Base-by-base conservation (phyloP, 2,888 invertebrate species). In the Eupithecia exiguata region DNA sequence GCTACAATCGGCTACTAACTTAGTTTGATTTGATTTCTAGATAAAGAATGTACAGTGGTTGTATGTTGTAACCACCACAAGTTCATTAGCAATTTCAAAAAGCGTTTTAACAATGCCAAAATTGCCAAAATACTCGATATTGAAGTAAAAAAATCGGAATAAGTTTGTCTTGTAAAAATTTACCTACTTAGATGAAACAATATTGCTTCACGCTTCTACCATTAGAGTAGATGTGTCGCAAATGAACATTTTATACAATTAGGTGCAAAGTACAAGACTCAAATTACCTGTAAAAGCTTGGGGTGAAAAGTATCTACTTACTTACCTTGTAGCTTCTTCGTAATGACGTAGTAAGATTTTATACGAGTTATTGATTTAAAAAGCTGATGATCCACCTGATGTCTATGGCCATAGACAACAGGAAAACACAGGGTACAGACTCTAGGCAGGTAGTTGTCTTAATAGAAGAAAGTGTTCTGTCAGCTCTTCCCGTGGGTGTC, bases 231-330 rank as follows among this genome's bases (percentile, higher is more conserved):
- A 79, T 76, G 79, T 77, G 72, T 76, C 74, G 74, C 62, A 74
- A 77, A 78, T 78, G 79, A 76, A 79, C 35, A 73, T 79, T 78
- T 78, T 72, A 80, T 63, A 75, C 78, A 77, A 79, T 80, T 78
- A 79, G 46, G 74, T 73, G 70, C 62, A 69, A 74, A 77, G 73
- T 72, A 66, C 43, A 69, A 77, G 74, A 73, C 69, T 75, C 40
- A 63, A 68, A 46, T 66, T 69, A 74, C 70, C 25, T 16, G 61
- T 74, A 69, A 71, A 74, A 74, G 67, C 58, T 67, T 30, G 35
- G 62, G 62, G 62, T 62, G 62, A 9, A 62, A 62, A 30, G 62
- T 62, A 35, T 58, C 58, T 58, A 58, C 58, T 12, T 53, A 53
- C 49, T 53, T 53, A 53, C 53, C 10, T 53, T 3, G 12, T 53